Evolutionary conservation across 1,140 invertebrate genomes (phyloP).

Genomic region (Tetranychus cinnabarinus): DNA sequence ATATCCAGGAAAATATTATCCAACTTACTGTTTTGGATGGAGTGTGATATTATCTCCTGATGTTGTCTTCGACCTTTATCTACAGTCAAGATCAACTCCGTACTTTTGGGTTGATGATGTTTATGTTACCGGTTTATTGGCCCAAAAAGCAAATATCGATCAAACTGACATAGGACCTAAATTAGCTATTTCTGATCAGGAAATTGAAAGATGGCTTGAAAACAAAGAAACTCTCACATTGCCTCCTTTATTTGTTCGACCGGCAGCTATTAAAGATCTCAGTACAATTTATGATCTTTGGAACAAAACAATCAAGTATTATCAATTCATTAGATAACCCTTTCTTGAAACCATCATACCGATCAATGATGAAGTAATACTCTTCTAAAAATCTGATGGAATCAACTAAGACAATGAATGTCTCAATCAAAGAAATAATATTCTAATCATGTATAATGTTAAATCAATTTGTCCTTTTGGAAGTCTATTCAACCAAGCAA

Average conservation of each 20-base stretch:
- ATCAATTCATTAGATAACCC: too few species aligned
- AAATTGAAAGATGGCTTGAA: conserved; percentile 11
- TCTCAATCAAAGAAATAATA: too few species aligned
- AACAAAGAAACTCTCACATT: background rate
- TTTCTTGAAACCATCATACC: too few species aligned
- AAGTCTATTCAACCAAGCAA: too few species aligned
- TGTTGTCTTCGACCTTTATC: conserved; percentile 18
- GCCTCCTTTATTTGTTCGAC: conserved; percentile 15
- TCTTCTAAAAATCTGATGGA: too few species aligned
- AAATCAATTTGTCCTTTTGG: too few species aligned
- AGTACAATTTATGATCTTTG: conserved; percentile 12
- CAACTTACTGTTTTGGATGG: conserved; percentile 24
- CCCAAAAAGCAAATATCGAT: conserved; percentile 30
- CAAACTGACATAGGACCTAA: conserved; percentile 28
- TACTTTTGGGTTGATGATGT: conserved; percentile 73
- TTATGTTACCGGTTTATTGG: conserved; percentile 46
- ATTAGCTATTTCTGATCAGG: conserved; percentile 5
- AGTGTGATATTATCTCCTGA: conserved; percentile 21
- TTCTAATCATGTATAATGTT: too few species aligned
- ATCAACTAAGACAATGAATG: too few species aligned
- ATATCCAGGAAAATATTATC: conserved; percentile 20
- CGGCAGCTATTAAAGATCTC: conserved; percentile 5
- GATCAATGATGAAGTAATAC: too few species aligned
- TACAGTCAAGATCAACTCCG: conserved; percentile 15
- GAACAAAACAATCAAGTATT: conserved; percentile 12